phyloP scores from a whole-genome alignment of 2,888 invertebrate species.

The Aporophyla lueneburgensis region DNA sequence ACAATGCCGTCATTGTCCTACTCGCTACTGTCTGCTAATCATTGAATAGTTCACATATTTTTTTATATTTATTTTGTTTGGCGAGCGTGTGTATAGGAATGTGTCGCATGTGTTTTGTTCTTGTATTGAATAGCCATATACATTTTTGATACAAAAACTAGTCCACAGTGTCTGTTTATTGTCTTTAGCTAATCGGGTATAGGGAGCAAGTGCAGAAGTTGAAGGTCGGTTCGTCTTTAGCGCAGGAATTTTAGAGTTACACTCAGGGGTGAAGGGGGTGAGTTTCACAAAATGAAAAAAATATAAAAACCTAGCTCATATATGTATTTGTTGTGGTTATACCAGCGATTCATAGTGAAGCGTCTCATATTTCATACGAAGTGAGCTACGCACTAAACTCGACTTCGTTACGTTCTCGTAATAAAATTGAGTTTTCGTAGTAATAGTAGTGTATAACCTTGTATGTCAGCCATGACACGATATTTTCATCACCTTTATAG shows the following conservation, averaged over 20 bases:
- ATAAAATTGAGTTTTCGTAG: too few relatives aligned
- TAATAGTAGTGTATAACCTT: slow-evolving; percentile 42
- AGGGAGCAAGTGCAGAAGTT: slow-evolving; percentile 30
- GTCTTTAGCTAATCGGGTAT: slow-evolving; percentile 16
- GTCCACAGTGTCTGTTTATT: slow-evolving; percentile 29
- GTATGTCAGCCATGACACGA: slow-evolving; percentile 26
- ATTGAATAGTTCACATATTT: slow-evolving; percentile 53
- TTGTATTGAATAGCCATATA: slow-evolving; percentile 6
- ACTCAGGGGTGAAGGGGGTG: too few relatives aligned
- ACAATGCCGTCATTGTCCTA: slow-evolving; percentile 73
- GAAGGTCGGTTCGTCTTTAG: slow-evolving; percentile 11
- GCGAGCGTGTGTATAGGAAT: slow-evolving; percentile 21
- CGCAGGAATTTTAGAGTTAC: neutral
- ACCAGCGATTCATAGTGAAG: slow-evolving; percentile 27
- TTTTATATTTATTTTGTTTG: slow-evolving; percentile 46
- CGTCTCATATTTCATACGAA: slow-evolving; percentile 47
- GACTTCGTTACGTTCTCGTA: slow-evolving; percentile 19
- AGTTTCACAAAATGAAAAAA: neutral
- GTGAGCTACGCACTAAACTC: slow-evolving; percentile 35
- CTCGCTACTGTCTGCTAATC: slow-evolving; percentile 57
- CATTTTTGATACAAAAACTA: slow-evolving; percentile 26
- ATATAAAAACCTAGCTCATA: neutral
- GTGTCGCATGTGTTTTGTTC: slow-evolving; percentile 40
- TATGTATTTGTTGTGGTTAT: slow-evolving; percentile 3
- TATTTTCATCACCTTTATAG: slow-evolving; percentile 50